A percentile compares a stretch with the other conserved stretches of the same genome.
Evolutionary conservation across 2,797 vertebrate genomes (phyloP).

Genomic region (Rhinogobio ventralis): DNA sequence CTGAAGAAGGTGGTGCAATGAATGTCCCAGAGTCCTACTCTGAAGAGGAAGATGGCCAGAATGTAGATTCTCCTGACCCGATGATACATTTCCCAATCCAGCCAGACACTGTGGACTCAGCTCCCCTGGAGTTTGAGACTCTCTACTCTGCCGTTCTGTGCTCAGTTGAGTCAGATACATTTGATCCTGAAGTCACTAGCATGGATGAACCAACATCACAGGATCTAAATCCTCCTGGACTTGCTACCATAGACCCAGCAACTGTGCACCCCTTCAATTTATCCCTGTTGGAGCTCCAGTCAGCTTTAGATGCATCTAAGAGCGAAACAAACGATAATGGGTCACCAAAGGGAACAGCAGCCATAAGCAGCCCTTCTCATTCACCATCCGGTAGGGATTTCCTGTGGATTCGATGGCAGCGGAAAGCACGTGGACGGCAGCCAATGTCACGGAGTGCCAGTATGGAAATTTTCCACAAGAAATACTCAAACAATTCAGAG

Average conservation of each 20-base stretch:
- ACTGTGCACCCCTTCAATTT: constrained; percentile 61
- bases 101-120: constrained; percentile 47
- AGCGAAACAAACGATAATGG: constrained; percentile 62
- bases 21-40: constrained; percentile 39
- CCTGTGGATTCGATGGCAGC: constrained; percentile 81
- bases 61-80: constrained; percentile 42
- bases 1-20: constrained; percentile 36
- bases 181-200: constrained; percentile 52
- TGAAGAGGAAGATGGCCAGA: constrained; percentile 48
- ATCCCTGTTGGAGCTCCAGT: constrained; percentile 62
- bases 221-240: constrained; percentile 63
- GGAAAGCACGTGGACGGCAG: constrained; percentile 64
- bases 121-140: constrained; percentile 55
- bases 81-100: constrained; percentile 53
- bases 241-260: constrained; percentile 60
- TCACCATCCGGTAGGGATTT: constrained; percentile 71
- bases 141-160: constrained; percentile 59
- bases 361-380: constrained; percentile 62
- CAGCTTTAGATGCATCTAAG: constrained; percentile 60
- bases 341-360: constrained; percentile 56
- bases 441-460: constrained; percentile 76
- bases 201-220: constrained; percentile 45
- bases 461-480: constrained; percentile 80
- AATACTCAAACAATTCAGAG: constrained; percentile 84
- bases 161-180: constrained; percentile 57